Conservation (phyloP, 64 coral and sea anemone species). For the Pocillopora verrucosa region DNA sequence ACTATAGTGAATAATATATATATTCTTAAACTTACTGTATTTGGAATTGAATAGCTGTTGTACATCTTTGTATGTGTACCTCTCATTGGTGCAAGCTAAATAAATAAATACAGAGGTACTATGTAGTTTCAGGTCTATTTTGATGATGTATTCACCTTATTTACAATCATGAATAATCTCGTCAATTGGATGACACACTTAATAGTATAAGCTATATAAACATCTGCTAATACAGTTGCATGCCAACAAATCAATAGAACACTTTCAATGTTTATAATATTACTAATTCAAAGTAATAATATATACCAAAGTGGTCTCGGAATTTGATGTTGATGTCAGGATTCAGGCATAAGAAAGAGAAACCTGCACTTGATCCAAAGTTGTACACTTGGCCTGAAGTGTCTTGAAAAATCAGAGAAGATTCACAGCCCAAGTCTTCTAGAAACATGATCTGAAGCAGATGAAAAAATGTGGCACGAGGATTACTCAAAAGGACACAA, state of each 20-base stretch:
- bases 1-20: background rate
- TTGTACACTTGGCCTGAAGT: constrained; percentile 51
- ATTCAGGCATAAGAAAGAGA: constrained; percentile 50
- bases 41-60: constrained; percentile 56
- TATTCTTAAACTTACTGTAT: constrained; percentile 53
- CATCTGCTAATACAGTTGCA: too few relatives aligned
- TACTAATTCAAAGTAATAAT: background rate
- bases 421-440: constrained; percentile 59
- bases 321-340: constrained; percentile 63
- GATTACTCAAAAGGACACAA: background rate
- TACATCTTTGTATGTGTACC: constrained; percentile 53
- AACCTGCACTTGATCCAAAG: constrained; percentile 55
- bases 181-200: background rate
- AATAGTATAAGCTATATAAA: background rate
- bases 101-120: background rate
- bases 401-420: constrained; percentile 53
- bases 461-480: background rate
- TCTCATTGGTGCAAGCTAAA: constrained; percentile 44
- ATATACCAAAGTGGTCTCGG: constrained; percentile 43
- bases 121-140: background rate
- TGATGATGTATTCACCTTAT: background rate
- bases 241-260: background rate
- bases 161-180: background rate
- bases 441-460: constrained; percentile 53
- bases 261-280: background rate